A percentile compares a stretch with the other conserved stretches of the same genome.
Conservation (phyloP, 2,797 vertebrate genomes). For the Somateria mollissima region DNA sequence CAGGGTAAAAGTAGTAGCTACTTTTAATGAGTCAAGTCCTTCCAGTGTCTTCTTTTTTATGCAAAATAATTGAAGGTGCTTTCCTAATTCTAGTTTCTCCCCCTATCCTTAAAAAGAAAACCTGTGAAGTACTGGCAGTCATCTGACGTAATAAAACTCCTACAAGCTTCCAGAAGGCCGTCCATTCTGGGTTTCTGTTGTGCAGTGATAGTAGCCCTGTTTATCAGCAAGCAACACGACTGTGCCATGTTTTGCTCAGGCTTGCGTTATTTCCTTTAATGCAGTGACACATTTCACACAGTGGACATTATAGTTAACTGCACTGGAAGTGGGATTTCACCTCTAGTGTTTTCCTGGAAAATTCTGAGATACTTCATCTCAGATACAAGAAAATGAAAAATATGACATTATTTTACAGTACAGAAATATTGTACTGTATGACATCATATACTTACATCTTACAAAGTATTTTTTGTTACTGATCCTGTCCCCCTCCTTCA, state of each 20-base stretch:
- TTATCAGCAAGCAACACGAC: constrained; percentile 53
- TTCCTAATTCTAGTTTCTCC: not conserved
- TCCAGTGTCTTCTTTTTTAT: not conserved
- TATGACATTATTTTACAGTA: not conserved
- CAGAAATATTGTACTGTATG: not conserved
- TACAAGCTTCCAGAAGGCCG: not conserved
- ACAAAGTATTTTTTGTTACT: not conserved
- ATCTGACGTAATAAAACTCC: not conserved
- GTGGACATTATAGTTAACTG: not conserved
- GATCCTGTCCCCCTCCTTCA: not conserved
- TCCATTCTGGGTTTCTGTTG: constrained; percentile 4
- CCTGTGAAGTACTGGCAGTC: not conserved
- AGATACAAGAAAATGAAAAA: not conserved
- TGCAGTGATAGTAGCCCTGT: constrained; percentile 30
- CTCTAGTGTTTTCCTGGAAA: not conserved
- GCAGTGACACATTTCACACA: not conserved
- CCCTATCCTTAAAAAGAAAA: not conserved
- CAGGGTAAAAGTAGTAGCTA: not conserved
- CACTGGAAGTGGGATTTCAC: not conserved
- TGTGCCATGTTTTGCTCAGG: not conserved
- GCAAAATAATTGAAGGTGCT: constrained; percentile 10
- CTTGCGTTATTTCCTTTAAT: not conserved
- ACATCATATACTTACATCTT: not conserved
- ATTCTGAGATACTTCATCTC: not conserved
- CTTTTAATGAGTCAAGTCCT: not conserved